A percentile compares a stretch with the other conserved stretches of the same genome.
Evolutionary conservation across 2,797 vertebrate genomes (phyloP).

Genomic region (Cossypha caffra): DNA sequence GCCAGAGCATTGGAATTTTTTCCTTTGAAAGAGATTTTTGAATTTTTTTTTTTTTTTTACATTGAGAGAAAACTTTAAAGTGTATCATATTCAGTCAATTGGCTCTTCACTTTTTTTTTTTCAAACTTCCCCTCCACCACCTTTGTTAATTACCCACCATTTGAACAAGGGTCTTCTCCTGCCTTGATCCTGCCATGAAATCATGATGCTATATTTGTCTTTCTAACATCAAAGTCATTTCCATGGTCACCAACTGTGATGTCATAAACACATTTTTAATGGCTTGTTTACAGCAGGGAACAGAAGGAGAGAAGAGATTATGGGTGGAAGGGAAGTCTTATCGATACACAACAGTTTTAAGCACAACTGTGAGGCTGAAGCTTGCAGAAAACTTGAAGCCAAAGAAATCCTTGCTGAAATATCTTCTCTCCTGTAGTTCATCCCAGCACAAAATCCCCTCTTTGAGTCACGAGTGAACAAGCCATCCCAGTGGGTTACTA

Average conservation of each 20-base stretch:
- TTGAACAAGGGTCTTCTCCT: conserved; percentile 52
- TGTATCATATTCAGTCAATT: conserved; percentile 4
- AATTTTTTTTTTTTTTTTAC: not conserved
- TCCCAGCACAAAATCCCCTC: not conserved
- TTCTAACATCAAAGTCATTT: conserved; percentile 69
- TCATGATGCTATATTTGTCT: conserved; percentile 59
- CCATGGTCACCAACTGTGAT: conserved; percentile 70
- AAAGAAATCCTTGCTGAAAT: not conserved
- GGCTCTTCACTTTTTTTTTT: not conserved
- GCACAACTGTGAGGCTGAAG: conserved; percentile 22
- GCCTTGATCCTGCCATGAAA: conserved; percentile 58
- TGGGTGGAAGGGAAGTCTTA: conserved; percentile 48
- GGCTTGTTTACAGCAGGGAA: conserved; percentile 62
- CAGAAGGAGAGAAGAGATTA: conserved; percentile 64
- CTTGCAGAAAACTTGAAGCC: not conserved
- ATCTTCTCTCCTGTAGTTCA: not conserved
- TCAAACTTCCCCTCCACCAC: conserved; percentile 18
- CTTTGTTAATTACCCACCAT: conserved; percentile 38
- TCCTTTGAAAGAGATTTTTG: not conserved
- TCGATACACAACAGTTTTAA: conserved; percentile 50
- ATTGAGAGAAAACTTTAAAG: not conserved
- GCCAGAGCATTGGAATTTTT: not conserved
- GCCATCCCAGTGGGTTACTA: not conserved
- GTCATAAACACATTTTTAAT: conserved; percentile 71
- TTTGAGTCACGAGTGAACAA: not conserved